These are phyloP conservation scores for Aphelinus atriplicis DNA, from an alignment of 1,140 invertebrate genomes.

Conservation along the genomic window DNA sequence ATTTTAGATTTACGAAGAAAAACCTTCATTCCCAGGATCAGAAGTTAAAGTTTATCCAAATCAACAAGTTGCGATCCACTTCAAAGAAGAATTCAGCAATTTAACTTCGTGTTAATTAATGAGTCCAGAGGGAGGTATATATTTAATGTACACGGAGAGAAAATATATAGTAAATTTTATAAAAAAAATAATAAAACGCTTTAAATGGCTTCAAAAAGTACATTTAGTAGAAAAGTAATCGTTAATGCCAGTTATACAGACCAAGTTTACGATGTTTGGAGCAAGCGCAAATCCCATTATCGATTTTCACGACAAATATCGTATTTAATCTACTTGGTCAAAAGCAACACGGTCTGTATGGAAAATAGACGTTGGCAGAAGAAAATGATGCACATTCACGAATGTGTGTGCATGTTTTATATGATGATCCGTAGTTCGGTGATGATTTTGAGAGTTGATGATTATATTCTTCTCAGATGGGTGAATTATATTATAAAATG, in stretches of 20 bases:
- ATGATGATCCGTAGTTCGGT: background rate
- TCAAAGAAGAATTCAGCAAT: conserved; percentile 17
- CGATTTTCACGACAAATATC: conserved; percentile 6
- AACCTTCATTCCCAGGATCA: background rate
- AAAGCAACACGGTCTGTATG: background rate
- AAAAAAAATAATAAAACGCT: background rate
- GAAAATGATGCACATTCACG: background rate
- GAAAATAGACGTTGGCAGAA: background rate
- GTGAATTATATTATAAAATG: background rate
- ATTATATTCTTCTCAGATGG: background rate
- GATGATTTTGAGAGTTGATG: background rate
- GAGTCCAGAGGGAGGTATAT: conserved; percentile 5
- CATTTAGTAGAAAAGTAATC: conserved; percentile 6
- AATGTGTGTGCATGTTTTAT: background rate
- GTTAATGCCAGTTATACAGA: background rate
- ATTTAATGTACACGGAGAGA: background rate
- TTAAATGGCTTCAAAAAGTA: conserved; percentile 7
- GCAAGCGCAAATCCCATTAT: conserved; percentile 10
- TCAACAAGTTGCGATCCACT: conserved; percentile 4
- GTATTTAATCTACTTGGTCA: conserved; percentile 16
- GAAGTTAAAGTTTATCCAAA: background rate
- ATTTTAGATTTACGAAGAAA: conserved; percentile 8
- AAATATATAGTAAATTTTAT: too few relatives aligned
- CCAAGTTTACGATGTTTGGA: background rate
- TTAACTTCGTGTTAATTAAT: conserved; percentile 19